Base-by-base conservation (phyloP, 2,797 vertebrate species). In the Cephalopachus bancanus region DNA sequence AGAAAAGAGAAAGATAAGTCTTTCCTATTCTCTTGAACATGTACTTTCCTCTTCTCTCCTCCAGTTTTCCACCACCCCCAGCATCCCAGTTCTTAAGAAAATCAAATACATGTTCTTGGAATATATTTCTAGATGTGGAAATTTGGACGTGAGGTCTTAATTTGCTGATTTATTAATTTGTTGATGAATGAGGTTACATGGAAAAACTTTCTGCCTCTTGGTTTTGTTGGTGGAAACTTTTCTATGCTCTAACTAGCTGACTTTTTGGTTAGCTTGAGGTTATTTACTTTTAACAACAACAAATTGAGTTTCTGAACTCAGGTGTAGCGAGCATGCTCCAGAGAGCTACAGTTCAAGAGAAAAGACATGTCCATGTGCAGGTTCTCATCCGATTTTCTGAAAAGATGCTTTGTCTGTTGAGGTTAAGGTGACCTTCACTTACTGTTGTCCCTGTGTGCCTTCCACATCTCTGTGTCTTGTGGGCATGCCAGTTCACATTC, bases 181-280 rank as follows among this genome's bases (percentile, higher is more conserved):
- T 72, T 89, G 80, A 69, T 69, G 44, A 94, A 72, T 57, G n/a
- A 84, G 24, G 4, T 84, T 37, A 17, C 65, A 5, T 78, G 37
- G 89, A 67, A 94, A 94, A 95, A 78, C 33, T 65, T 91, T 15
- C 30, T 79, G 49, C 74, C 57, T 7, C 33, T 79, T 74, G 69
- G 37, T n/a, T 53, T 16, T 71, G 4, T 59, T 37, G 9, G 62
- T 78, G 53, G 96, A 92, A 83, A 65, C 51, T 87, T 92, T 67
- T 49, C 71, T 67, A 22, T 53, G 22, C 74, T 37, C n/a, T 79
- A 57, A 74, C 44, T 53, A 16, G 57, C 53, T 71, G 76, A 72
- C 62, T 57, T 95, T 95, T 85, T 78, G n/a, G 83, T 87, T 83
- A 55, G 49, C 72, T 67, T 59, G 83, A 91, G 75, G 6, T 83